Conservation (phyloP, 1,140 invertebrate species). For the Mya arenaria region DNA sequence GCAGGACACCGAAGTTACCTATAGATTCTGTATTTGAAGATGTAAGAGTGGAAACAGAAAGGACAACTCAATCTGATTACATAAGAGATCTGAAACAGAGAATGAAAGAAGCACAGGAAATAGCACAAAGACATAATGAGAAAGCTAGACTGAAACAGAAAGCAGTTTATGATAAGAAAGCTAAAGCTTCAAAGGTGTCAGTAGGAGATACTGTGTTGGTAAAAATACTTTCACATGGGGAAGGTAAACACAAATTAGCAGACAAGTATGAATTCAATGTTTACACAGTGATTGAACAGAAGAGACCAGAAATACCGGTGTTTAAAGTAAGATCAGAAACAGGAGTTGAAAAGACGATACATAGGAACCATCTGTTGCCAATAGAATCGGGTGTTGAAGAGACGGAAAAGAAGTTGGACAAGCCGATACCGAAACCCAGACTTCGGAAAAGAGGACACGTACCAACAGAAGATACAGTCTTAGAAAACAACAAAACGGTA, state of each 20-base stretch:
- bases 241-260: conserved; percentile 1
- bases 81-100: conserved; percentile 3
- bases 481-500: no score
- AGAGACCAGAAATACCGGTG: background rate
- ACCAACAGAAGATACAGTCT: no score
- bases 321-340: background rate
- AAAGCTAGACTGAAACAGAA: background rate
- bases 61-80: background rate
- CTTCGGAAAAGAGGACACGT: no score
- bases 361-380: conserved; percentile 7
- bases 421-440: background rate
- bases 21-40: background rate
- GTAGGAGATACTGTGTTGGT: background rate
- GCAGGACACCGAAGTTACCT: background rate
- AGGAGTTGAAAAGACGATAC: background rate
- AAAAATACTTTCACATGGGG: background rate
- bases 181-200: background rate
- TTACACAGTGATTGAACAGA: conserved; percentile 14
- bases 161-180: background rate
- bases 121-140: background rate
- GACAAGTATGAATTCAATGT: conserved; percentile 8
- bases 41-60: background rate
- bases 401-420: background rate
- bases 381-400: background rate
- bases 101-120: background rate